Evolutionary conservation across 2,113 vertebrate species (phyloP).

Genomic region (Trichechus manatus): DNA sequence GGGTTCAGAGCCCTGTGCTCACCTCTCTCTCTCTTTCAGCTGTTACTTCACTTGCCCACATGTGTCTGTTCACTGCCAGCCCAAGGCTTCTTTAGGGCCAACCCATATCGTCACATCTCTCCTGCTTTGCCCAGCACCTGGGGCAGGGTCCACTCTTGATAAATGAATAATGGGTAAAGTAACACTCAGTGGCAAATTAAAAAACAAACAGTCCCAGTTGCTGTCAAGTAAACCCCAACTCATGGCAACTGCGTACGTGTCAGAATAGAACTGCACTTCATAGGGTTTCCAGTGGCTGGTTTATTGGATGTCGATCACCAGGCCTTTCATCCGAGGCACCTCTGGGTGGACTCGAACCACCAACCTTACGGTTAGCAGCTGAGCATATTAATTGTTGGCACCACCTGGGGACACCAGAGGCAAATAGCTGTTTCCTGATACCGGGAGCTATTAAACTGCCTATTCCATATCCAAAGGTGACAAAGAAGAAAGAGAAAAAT

Average conservation of each 20-base stretch:
- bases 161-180: fast-evolving
- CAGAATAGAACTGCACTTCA: neutral
- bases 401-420: neutral
- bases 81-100: fast-evolving
- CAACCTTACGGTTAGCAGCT: neutral
- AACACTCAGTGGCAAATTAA: fast-evolving
- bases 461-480: fast-evolving
- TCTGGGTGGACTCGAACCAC: neutral
- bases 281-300: neutral
- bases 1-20: neutral
- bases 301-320: no score
- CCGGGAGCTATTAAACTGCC: fast-evolving
- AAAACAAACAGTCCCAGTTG: no score
- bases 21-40: neutral
- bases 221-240: no score
- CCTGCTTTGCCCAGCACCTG: fast-evolving
- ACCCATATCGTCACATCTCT: fast-evolving
- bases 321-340: neutral
- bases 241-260: neutral
- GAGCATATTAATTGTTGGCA: neutral
- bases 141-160: fast-evolving
- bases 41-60: neutral
- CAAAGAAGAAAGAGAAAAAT: neutral
- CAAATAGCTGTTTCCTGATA: fast-evolving
- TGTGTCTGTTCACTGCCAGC: fast-evolving